A percentile compares a stretch with the other conserved stretches of the same genome.
phyloP scores from a whole-genome alignment of 2,888 invertebrate species.

The Andrena haemorrhoa region DNA sequence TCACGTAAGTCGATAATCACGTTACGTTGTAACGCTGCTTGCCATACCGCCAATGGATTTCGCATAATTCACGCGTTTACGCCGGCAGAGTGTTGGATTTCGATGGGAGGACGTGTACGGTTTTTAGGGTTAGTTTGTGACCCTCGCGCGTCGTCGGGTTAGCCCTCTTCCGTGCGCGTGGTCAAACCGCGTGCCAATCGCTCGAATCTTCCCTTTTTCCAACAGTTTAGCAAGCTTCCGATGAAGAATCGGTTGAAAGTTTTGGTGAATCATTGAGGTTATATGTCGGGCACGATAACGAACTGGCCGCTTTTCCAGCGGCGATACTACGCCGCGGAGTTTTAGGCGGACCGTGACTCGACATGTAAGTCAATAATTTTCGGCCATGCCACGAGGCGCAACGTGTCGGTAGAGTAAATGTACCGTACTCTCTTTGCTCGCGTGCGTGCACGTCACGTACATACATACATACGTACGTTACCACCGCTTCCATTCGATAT shows the following conservation, averaged over 20 bases:
- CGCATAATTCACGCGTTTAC: neutral
- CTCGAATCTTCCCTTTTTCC: neutral
- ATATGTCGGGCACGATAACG: conserved; percentile 29
- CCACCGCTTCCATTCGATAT: conserved; percentile 15
- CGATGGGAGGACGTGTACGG: conserved; percentile 38
- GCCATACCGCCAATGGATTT: neutral
- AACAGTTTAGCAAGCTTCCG: neutral
- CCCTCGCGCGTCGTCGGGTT: conserved; percentile 68
- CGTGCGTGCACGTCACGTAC: neutral
- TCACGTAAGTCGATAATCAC: conserved; percentile 67
- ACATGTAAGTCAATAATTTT: conserved; percentile 64
- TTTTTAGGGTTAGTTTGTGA: conserved; percentile 76
- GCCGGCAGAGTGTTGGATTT: conserved; percentile 11
- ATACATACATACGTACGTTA: too few species aligned
- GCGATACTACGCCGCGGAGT: conserved; percentile 42
- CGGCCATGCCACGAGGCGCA: conserved; percentile 50
- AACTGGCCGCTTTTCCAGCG: conserved; percentile 36
- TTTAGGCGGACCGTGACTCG: conserved; percentile 37
- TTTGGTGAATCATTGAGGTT: conserved; percentile 40
- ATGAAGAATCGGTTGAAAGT: neutral
- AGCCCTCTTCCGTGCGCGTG: conserved; percentile 74
- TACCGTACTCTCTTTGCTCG: neutral
- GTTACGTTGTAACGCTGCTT: neutral
- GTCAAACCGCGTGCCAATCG: conserved; percentile 54
- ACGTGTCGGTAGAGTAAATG: conserved; percentile 13